These are phyloP conservation scores for Deilephila elpenor DNA, from an alignment of 2,888 invertebrate species.

Conservation along the genomic window DNA sequence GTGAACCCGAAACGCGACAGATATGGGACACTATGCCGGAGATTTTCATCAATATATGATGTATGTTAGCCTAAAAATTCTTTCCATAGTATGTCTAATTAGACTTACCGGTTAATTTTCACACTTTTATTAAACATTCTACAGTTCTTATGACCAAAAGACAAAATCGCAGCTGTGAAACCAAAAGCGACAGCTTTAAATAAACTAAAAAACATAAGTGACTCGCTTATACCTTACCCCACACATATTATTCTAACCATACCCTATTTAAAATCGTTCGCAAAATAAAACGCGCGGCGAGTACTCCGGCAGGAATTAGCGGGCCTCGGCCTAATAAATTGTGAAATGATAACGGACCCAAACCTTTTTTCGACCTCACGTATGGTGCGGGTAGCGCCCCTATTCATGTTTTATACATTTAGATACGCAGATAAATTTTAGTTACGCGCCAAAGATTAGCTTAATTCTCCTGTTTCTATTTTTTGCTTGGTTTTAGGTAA, in stretches of 20 bases:
- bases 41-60: too few relatives aligned
- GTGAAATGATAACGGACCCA: conserved; percentile 75
- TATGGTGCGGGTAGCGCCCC: conserved; percentile 29
- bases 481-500: neutral
- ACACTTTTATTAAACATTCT: too few relatives aligned
- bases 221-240: conserved; percentile 37
- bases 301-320: conserved; percentile 75
- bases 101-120: too few relatives aligned
- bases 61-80: too few relatives aligned
- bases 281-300: conserved; percentile 78
- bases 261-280: conserved; percentile 81
- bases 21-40: too few relatives aligned
- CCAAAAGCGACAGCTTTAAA: neutral
- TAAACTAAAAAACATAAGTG: neutral
- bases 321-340: conserved; percentile 75
- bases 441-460: conserved; percentile 8
- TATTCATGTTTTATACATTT: conserved; percentile 26
- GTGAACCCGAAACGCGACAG: too few relatives aligned
- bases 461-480: neutral
- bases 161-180: too few relatives aligned
- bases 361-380: conserved; percentile 51
- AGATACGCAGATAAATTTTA: conserved; percentile 20
- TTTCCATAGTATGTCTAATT: too few relatives aligned
- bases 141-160: too few relatives aligned
- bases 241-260: conserved; percentile 51